These are phyloP conservation scores for Nymphicus hollandicus DNA, from an alignment of 2,113 vertebrate genomes.

Conservation along the genomic window DNA sequence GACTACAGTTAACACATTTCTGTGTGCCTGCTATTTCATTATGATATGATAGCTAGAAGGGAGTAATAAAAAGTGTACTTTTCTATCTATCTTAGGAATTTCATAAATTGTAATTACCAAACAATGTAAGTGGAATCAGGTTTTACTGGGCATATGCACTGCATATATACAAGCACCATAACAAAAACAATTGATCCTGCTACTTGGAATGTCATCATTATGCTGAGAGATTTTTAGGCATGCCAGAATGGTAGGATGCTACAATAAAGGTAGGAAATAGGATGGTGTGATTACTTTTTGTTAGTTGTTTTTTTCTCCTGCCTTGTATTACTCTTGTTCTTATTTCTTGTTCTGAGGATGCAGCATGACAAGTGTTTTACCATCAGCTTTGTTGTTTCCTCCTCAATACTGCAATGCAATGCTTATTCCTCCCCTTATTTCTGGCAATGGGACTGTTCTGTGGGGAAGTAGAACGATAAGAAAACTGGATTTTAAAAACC, in stretches of 20 bases:
- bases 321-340: not conserved
- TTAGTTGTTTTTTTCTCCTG: not conserved
- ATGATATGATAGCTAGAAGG: not conserved
- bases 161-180: not conserved
- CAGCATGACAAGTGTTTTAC: not conserved
- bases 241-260: not conserved
- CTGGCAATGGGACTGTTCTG: not conserved
- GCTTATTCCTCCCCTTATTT: not conserved
- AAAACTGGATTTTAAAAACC: not conserved
- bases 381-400: not conserved
- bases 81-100: not conserved
- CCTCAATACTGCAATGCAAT: not conserved
- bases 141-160: not conserved
- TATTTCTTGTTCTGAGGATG: not conserved
- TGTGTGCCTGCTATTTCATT: constrained; percentile 6
- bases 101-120: not conserved
- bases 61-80: not conserved
- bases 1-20: not conserved
- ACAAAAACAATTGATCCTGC: constrained; percentile 10
- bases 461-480: not conserved
- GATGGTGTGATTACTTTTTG: not conserved
- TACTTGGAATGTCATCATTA: constrained; percentile 6
- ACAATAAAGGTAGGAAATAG: not conserved
- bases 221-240: not conserved
- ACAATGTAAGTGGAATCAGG: not conserved